phyloP scores from a whole-genome alignment of 2,113 vertebrate species.

The Potamarius usumacintae region DNA sequence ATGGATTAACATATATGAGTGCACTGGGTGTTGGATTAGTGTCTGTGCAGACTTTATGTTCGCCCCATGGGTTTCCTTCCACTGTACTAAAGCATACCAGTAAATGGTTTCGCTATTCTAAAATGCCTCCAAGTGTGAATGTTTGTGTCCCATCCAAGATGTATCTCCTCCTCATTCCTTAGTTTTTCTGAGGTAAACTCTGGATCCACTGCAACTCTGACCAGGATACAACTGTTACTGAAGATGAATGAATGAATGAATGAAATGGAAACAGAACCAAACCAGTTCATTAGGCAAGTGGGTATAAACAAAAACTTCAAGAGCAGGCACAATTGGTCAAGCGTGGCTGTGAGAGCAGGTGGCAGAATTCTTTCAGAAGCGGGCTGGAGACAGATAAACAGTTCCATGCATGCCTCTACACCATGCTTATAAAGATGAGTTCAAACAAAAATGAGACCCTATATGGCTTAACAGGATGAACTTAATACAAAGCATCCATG shows the following conservation, averaged over 20 bases:
- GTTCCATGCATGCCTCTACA: background rate
- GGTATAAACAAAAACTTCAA: background rate
- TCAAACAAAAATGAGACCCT: background rate
- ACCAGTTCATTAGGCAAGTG: background rate
- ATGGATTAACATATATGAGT: background rate
- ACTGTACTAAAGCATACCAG: background rate
- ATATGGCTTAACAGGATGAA: background rate
- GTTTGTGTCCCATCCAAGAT: background rate
- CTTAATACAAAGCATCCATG: background rate
- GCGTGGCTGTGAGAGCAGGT: background rate
- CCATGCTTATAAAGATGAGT: background rate
- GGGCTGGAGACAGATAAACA: background rate
- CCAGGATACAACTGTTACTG: background rate
- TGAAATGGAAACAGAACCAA: background rate
- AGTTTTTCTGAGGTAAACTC: background rate
- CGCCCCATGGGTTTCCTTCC: background rate
- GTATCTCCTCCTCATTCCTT: background rate
- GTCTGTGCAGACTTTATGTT: background rate
- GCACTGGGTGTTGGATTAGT: background rate
- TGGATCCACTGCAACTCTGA: background rate
- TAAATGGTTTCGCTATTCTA: background rate
- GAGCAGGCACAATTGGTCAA: background rate
- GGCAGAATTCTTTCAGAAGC: background rate
- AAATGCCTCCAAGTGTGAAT: background rate
- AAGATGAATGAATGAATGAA: no score